A percentile compares a stretch with the other conserved stretches of the same genome.
These are phyloP conservation scores for Calosoma granatense DNA, from an alignment of 1,140 invertebrate species.

Conservation along the genomic window DNA sequence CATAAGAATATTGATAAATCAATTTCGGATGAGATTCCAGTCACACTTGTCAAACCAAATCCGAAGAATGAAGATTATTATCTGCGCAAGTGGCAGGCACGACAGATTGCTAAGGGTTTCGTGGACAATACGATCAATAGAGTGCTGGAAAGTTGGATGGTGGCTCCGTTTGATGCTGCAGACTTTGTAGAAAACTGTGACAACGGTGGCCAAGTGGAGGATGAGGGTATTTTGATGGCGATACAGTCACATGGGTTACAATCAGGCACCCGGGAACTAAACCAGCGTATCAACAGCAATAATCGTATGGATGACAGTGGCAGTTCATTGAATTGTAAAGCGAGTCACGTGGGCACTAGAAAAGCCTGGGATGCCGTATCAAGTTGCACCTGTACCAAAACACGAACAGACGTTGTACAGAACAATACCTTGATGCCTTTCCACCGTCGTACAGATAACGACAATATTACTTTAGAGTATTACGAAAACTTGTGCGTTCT, in stretches of 20 bases:
- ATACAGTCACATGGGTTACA: slow-evolving; percentile 51
- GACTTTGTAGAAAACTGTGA: slow-evolving; percentile 42
- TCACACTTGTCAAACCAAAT: slow-evolving; percentile 23
- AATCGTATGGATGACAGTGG: slow-evolving; percentile 19
- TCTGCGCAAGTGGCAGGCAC: slow-evolving; percentile 52
- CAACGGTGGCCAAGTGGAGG: slow-evolving; percentile 46
- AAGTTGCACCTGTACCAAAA: slow-evolving; percentile 19
- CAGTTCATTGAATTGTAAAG: slow-evolving; percentile 14
- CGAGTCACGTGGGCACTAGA: too few species aligned
- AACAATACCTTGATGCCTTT: background rate
- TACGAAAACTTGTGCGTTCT: background rate
- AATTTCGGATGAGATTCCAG: slow-evolving; percentile 26
- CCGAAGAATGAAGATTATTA: slow-evolving; percentile 39
- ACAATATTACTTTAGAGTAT: background rate
- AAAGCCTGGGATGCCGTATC: slow-evolving; percentile 1
- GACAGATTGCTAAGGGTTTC: slow-evolving; percentile 56
- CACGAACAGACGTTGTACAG: slow-evolving; percentile 12
- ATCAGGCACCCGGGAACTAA: slow-evolving; percentile 14
- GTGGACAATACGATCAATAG: slow-evolving; percentile 63
- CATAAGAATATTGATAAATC: slow-evolving; percentile 19
- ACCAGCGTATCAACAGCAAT: background rate
- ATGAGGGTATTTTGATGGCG: slow-evolving; percentile 55
- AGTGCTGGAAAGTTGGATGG: slow-evolving; percentile 51
- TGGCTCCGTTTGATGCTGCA: slow-evolving; percentile 41
- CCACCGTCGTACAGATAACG: background rate